Evolutionary conservation across 2,797 vertebrate genomes (phyloP).

Genomic region (Anguilla obscura): DNA sequence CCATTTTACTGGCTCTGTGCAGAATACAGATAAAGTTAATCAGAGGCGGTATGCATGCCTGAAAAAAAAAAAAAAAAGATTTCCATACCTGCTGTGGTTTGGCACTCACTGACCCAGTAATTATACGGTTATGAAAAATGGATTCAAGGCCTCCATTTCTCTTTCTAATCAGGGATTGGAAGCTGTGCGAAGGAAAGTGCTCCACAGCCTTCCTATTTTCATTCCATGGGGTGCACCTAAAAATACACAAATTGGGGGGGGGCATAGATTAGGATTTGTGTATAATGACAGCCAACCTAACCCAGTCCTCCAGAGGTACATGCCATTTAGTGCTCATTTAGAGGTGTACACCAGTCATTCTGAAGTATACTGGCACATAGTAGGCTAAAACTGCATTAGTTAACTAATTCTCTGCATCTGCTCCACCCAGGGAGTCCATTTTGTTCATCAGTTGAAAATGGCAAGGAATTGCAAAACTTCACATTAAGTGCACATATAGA

Average conservation of each 20-base stretch:
- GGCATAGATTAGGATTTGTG: not conserved
- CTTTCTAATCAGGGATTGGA: conserved; percentile 1
- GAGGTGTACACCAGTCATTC: not conserved
- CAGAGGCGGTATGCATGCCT: not conserved
- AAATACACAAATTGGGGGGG: not conserved
- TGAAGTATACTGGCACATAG: no score
- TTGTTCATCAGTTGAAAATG: no score
- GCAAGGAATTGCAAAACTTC: no score
- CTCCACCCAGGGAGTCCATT: no score
- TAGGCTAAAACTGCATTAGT: no score
- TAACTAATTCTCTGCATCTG: no score
- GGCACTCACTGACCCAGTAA: conserved; percentile 10
- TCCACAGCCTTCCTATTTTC: not conserved
- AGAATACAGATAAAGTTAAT: conserved; percentile 21
- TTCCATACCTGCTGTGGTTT: conserved; percentile 9
- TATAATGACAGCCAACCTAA: not conserved
- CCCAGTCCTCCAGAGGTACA: not conserved
- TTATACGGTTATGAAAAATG: conserved; percentile 9
- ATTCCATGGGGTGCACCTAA: not conserved
- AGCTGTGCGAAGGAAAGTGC: not conserved
- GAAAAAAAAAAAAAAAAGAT: not conserved
- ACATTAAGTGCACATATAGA: no score
- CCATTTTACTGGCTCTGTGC: conserved; percentile 7
- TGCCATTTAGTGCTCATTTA: conserved; percentile 11
- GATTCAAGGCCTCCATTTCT: not conserved